Evolutionary conservation across 2,797 vertebrate genomes (phyloP).

Genomic region (Hemitrygon akajei): DNA sequence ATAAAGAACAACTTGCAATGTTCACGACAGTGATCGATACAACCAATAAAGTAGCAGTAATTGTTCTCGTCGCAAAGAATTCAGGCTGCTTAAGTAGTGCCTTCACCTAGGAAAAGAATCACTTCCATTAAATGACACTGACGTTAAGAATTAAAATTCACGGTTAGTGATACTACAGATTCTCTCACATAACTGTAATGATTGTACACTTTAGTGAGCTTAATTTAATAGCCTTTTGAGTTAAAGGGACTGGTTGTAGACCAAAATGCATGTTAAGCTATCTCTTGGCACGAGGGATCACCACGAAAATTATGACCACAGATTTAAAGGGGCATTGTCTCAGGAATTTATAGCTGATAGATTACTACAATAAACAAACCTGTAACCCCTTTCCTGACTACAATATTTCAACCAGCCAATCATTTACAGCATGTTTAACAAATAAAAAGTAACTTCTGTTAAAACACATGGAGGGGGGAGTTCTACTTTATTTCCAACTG

Average conservation of each 20-base stretch:
- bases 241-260: neutral
- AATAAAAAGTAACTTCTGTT: neutral
- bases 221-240: neutral
- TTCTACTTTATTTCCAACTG: neutral
- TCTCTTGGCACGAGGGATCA: neutral
- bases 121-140: neutral
- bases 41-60: neutral
- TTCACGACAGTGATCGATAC: neutral
- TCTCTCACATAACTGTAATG: neutral
- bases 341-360: constrained; percentile 20
- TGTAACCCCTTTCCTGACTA: neutral
- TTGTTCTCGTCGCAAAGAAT: neutral
- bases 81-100: neutral
- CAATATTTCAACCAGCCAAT: neutral
- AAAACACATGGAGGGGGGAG: neutral
- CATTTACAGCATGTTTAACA: neutral
- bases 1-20: neutral
- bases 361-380: neutral
- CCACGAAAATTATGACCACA: neutral
- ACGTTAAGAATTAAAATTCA: constrained; percentile 13
- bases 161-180: neutral
- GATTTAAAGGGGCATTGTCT: constrained; percentile 35
- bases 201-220: neutral
- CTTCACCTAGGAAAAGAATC: neutral
- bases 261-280: constrained; percentile 4